Evolutionary conservation across 2,113 vertebrate species (phyloP).

Genomic region (Melanerpes formicivorus): DNA sequence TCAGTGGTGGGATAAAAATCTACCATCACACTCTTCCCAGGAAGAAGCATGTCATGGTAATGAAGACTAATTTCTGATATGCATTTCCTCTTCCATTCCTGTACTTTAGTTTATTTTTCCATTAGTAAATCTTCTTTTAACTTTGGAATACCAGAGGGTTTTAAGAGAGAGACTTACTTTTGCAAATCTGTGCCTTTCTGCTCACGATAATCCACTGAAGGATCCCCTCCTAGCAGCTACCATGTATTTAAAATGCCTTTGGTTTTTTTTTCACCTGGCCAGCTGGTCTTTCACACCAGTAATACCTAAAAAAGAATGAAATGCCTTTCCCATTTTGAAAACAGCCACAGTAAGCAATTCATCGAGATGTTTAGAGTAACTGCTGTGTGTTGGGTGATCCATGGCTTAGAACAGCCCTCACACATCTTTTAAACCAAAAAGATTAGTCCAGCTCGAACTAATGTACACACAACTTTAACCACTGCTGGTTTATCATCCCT

Average conservation of each 20-base stretch:
- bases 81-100: slow-evolving; percentile 42
- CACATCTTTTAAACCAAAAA: background rate
- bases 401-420: background rate
- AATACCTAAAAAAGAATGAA: background rate
- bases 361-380: background rate
- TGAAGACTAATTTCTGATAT: background rate
- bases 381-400: background rate
- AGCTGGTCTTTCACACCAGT: background rate
- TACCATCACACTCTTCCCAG: background rate
- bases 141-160: background rate
- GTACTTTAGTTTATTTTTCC: slow-evolving; percentile 22
- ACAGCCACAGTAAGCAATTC: background rate
- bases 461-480: background rate
- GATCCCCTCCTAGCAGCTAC: background rate
- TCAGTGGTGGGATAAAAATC: background rate
- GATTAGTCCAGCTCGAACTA: background rate
- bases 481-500: background rate
- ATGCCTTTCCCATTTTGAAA: background rate
- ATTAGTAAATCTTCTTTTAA: background rate
- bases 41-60: background rate
- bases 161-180: background rate
- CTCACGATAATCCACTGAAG: background rate
- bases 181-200: background rate
- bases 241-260: background rate
- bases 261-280: background rate